phyloP scores from a whole-genome alignment of 2,113 vertebrate species.

The Lipophrys pholis region DNA sequence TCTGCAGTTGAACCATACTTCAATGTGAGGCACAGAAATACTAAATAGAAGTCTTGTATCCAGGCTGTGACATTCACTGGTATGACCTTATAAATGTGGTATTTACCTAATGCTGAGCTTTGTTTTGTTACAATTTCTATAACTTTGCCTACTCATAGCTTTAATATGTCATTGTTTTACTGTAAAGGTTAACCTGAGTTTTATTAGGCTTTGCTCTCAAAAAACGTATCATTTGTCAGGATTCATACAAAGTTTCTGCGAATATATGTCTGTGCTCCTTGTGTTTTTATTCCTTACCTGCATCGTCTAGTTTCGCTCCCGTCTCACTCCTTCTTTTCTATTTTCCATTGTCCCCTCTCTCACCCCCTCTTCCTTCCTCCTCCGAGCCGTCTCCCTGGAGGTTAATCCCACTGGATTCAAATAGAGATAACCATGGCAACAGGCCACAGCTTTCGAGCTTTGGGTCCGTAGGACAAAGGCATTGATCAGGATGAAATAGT shows the following conservation, averaged over 20 bases:
- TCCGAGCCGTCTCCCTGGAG: constrained; percentile 60
- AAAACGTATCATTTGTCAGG: no score
- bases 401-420: constrained; percentile 76
- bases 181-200: background rate
- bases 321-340: background rate
- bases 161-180: background rate
- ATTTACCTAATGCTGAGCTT: background rate
- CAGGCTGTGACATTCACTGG: background rate
- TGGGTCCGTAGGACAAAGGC: constrained; percentile 64
- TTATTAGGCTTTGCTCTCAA: no score
- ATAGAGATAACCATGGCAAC: constrained; percentile 81
- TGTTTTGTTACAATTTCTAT: background rate
- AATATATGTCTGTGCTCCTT: background rate
- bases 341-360: background rate
- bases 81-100: background rate
- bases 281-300: constrained; percentile 36
- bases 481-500: constrained; percentile 76
- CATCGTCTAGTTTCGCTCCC: constrained; percentile 28
- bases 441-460: constrained; percentile 66
- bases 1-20: background rate
- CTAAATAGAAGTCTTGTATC: background rate
- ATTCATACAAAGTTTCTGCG: no score
- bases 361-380: constrained; percentile 24
- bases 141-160: background rate
- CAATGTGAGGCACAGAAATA: background rate